Percentiles rank a stretch among this genome's conserved stretches.
phyloP scores from a whole-genome alignment of 2,113 vertebrate species.

The Xenopus tropicalis region DNA sequence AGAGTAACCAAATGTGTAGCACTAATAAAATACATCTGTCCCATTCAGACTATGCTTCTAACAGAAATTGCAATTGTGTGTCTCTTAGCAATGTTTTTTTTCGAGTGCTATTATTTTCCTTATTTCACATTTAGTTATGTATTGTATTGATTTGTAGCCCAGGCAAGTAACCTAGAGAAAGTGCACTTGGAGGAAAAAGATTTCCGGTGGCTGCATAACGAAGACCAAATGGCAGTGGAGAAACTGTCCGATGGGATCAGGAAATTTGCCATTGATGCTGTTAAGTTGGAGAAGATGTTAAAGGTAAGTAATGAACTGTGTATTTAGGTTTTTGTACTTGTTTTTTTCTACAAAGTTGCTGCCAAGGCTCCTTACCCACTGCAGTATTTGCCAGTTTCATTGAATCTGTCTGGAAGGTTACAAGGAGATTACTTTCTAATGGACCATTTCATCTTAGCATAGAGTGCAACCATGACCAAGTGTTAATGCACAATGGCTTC shows the following conservation, averaged over 20 bases:
- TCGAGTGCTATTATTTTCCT: too few species aligned
- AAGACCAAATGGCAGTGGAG: conserved; percentile 96
- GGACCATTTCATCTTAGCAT: too few species aligned
- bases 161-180: conserved; percentile 75
- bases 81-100: too few species aligned
- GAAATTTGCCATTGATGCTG: conserved; percentile 84
- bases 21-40: too few species aligned
- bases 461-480: too few species aligned
- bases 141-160: conserved; percentile 62
- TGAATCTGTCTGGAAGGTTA: not conserved
- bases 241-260: conserved; percentile 94
- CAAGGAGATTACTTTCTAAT: too few species aligned
- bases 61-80: too few species aligned
- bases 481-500: too few species aligned
- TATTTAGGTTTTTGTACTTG: not conserved
- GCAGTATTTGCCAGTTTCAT: not conserved
- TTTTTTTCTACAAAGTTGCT: not conserved
- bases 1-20: too few species aligned
- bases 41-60: too few species aligned
- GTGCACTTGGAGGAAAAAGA: conserved; percentile 83
- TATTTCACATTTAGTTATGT: too few species aligned
- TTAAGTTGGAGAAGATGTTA: conserved; percentile 87
- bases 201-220: conserved; percentile 94
- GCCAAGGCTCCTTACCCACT: not conserved
- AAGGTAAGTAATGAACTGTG: conserved; percentile 58